Conservation (phyloP, 2,113 vertebrate species). For the Forbesichthys papilliferus region DNA sequence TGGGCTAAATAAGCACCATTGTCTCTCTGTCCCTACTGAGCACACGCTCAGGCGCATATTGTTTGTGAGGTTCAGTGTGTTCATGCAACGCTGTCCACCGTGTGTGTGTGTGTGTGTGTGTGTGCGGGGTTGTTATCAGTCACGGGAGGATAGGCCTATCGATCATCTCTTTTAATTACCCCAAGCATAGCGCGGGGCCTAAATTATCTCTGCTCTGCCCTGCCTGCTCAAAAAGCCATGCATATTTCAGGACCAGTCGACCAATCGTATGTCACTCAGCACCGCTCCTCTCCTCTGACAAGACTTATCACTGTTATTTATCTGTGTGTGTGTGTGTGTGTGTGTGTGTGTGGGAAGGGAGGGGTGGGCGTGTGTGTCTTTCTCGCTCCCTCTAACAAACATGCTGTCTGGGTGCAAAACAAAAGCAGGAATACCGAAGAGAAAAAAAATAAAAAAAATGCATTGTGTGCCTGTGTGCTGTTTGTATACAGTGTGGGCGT, state of each 20-base stretch:
- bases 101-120: slow-evolving; percentile 22
- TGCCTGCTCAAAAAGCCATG: slow-evolving; percentile 78
- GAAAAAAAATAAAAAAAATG: no score
- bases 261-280: slow-evolving; percentile 78
- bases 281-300: slow-evolving; percentile 68
- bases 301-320: slow-evolving; percentile 80
- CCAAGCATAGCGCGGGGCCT: slow-evolving; percentile 77
- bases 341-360: background rate
- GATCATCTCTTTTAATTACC: slow-evolving; percentile 87
- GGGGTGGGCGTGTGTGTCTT: background rate
- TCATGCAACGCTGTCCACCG: background rate
- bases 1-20: background rate
- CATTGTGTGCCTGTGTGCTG: slow-evolving; percentile 24
- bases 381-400: background rate
- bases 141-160: slow-evolving; percentile 74
- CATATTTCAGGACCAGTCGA: slow-evolving; percentile 78
- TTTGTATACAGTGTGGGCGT: slow-evolving; percentile 7
- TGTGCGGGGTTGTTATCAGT: slow-evolving; percentile 75
- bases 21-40: background rate
- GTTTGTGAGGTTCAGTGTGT: background rate
- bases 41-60: no score
- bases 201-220: slow-evolving; percentile 80
- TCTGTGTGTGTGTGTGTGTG: slow-evolving; percentile 33
- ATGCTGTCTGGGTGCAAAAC: slow-evolving; percentile 24
- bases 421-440: slow-evolving; percentile 43